Conservation (phyloP, 2,888 invertebrate species). For the Pseudanteris insignis region DNA sequence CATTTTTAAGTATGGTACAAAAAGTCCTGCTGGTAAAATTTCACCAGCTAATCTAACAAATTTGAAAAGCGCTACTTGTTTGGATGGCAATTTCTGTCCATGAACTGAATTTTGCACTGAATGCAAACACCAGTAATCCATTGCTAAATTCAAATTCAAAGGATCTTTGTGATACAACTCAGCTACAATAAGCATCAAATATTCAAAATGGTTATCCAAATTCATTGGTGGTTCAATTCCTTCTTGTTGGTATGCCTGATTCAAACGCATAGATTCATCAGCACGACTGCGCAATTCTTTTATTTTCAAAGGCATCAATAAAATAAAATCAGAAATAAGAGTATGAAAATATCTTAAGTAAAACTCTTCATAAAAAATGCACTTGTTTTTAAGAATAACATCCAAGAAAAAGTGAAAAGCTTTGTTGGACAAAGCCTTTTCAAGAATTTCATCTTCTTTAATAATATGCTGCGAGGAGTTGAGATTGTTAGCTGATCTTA, state of each 20-base stretch:
- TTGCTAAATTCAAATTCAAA: constrained; percentile 73
- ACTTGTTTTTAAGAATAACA: constrained; percentile 75
- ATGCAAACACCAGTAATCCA: constrained; percentile 84
- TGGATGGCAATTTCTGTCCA: constrained; percentile 67
- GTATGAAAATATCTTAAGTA: constrained; percentile 84
- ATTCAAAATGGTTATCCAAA: constrained; percentile 82
- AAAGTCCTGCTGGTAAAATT: constrained; percentile 82
- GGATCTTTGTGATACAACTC: constrained; percentile 82
- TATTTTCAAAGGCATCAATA: constrained; percentile 90
- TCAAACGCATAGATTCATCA: constrained; percentile 86
- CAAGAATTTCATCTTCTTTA: constrained; percentile 84
- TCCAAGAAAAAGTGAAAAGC: constrained; percentile 84
- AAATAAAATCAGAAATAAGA: constrained; percentile 90
- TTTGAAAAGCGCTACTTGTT: constrained; percentile 85
- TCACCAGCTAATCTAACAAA: constrained; percentile 90
- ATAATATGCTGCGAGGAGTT: constrained; percentile 70
- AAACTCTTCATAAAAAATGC: constrained; percentile 80
- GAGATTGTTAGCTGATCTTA: constrained; percentile 71
- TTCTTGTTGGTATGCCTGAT: constrained; percentile 78
- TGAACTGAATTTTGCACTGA: constrained; percentile 62
- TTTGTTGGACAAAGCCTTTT: constrained; percentile 79
- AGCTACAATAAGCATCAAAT: constrained; percentile 81
- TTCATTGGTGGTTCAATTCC: constrained; percentile 81
- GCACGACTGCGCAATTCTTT: constrained; percentile 84
- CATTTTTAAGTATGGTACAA: constrained; percentile 88